A percentile compares a stretch with the other conserved stretches of the same genome.
Conservation (phyloP, 64 coral and sea anemone genomes). For the Pocillopora damicornis region DNA sequence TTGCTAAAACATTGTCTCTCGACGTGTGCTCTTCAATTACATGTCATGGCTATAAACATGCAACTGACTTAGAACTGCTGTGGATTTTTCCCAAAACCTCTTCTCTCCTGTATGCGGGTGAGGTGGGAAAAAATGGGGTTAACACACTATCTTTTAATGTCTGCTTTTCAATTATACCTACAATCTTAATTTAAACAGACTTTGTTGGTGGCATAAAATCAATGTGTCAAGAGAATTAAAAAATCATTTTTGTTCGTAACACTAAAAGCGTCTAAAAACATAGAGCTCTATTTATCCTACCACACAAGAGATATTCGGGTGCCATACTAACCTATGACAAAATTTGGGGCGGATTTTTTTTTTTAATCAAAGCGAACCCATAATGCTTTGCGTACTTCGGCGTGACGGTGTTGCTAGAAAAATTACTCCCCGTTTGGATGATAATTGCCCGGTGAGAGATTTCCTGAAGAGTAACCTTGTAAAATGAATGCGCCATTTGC, state of each 20-base stretch:
- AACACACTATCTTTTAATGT: too few species aligned
- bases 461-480: not conserved
- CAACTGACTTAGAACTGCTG: too few species aligned
- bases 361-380: not conserved
- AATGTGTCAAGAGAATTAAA: not conserved
- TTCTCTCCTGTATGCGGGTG: too few species aligned
- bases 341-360: not conserved
- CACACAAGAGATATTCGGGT: slow-evolving; percentile 1
- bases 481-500: not conserved
- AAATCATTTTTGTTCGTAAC: slow-evolving; percentile 4
- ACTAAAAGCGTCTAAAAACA: not conserved
- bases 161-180: too few species aligned
- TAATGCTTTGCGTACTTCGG: not conserved
- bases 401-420: not conserved
- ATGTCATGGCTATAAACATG: too few species aligned
- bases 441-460: not conserved
- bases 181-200: too few species aligned
- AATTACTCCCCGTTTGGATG: not conserved
- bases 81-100: too few species aligned
- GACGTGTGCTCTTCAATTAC: too few species aligned
- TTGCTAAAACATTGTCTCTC: too few species aligned
- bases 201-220: not conserved
- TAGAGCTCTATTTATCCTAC: slow-evolving; percentile 25
- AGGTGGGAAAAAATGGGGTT: too few species aligned
- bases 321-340: not conserved